Evolutionary conservation across 2,113 vertebrate genomes (phyloP).

Genomic region (Andinoacara biseriatus): DNA sequence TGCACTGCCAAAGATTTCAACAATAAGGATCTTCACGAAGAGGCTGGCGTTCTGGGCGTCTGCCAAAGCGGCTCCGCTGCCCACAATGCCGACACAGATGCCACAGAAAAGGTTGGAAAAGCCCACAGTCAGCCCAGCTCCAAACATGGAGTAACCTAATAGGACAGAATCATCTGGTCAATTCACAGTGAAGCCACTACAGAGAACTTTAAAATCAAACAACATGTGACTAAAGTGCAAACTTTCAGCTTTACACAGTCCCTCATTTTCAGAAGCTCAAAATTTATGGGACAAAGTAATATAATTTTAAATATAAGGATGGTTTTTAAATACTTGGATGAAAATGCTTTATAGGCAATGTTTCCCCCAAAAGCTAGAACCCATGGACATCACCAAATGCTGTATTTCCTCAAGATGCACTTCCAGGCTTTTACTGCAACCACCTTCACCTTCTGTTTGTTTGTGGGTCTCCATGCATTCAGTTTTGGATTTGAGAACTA

Average conservation of each 20-base stretch:
- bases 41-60: conserved; percentile 97
- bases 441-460: not conserved
- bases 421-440: not conserved
- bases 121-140: conserved; percentile 96
- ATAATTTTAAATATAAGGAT: not conserved
- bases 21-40: conserved; percentile 98
- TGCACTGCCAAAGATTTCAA: conserved; percentile 99
- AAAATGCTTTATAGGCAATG: not conserved
- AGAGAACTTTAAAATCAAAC: not conserved
- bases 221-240: not conserved
- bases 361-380: not conserved
- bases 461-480: not conserved
- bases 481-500: not conserved
- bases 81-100: conserved; percentile 97
- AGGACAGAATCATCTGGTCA: not conserved
- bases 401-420: not conserved
- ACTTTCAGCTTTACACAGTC: not conserved
- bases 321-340: not conserved
- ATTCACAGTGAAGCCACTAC: not conserved
- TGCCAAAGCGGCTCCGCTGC: conserved; percentile 95
- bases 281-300: too few species aligned
- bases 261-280: too few species aligned
- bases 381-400: not conserved
- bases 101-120: conserved; percentile 99
- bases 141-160: conserved; percentile 97